Conservation (phyloP, 2,797 vertebrate genomes). For the Lates japonicus region DNA sequence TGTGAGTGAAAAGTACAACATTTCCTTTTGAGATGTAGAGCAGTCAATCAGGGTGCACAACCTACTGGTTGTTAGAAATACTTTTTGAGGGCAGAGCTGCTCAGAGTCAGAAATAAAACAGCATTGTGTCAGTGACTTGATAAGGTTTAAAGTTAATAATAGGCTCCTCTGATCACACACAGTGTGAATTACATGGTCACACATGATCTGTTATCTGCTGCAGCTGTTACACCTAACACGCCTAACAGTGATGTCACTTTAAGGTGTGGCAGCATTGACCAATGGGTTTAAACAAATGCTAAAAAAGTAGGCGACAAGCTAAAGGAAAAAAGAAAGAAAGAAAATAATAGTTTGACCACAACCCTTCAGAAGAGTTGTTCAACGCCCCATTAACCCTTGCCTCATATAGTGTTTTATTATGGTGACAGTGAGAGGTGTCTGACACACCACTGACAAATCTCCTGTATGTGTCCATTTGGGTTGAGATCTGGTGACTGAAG, state of each 20-base stretch:
- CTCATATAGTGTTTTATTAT: not conserved
- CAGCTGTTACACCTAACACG: not conserved
- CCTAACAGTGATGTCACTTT: accelerated
- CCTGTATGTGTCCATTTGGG: no score
- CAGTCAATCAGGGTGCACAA: not conserved
- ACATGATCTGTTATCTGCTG: not conserved
- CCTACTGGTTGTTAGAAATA: not conserved
- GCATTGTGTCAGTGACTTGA: not conserved
- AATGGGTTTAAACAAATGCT: not conserved
- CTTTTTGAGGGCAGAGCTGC: not conserved
- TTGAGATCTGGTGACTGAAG: not conserved
- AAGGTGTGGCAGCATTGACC: not conserved
- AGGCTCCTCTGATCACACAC: not conserved
- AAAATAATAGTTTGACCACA: not conserved
- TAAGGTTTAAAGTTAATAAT: not conserved
- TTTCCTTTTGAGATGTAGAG: not conserved
- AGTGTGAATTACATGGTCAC: not conserved
- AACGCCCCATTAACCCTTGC: not conserved
- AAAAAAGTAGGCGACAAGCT: not conserved
- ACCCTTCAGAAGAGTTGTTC: not conserved
- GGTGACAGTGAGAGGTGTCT: not conserved
- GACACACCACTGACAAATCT: not conserved
- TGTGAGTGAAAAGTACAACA: no score
- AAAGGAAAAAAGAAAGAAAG: not conserved
- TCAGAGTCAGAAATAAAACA: not conserved